Evolutionary conservation across 2,888 invertebrate genomes (phyloP).

Genomic region (Acanthosepion esculentum): DNA sequence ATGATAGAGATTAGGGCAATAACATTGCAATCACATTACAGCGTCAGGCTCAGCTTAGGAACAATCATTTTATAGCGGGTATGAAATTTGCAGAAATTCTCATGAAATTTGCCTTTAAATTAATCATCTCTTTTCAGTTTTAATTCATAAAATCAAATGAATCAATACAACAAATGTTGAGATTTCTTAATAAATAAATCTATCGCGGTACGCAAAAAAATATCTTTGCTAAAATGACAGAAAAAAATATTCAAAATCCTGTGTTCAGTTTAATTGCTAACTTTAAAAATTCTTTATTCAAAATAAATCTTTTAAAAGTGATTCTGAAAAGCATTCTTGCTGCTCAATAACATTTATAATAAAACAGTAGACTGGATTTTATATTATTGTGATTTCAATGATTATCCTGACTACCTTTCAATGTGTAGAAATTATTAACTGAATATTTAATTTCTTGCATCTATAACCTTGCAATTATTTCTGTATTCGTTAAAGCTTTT

Average conservation of each 20-base stretch:
- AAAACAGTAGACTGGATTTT: too few species aligned
- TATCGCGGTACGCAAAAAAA: background rate
- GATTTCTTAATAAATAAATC: background rate
- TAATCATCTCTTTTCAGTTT: background rate
- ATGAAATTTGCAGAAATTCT: background rate
- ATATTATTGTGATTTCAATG: too few species aligned
- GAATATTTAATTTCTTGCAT: too few species aligned
- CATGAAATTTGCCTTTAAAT: background rate
- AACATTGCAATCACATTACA: background rate
- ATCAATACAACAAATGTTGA: background rate
- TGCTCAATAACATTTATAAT: background rate
- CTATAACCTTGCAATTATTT: too few species aligned
- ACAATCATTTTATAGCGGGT: background rate
- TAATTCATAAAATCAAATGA: background rate
- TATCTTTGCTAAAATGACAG: background rate
- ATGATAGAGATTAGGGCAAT: background rate
- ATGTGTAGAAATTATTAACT: too few species aligned
- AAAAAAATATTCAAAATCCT: too few species aligned
- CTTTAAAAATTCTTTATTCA: background rate
- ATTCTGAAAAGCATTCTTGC: background rate
- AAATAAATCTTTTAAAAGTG: background rate
- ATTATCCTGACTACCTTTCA: too few species aligned
- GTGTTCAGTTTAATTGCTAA: too few species aligned
- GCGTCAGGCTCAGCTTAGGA: background rate
- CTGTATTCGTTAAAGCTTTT: too few species aligned